Conservation (phyloP, 2,113 vertebrate genomes). For the Dolichotis patagonum region DNA sequence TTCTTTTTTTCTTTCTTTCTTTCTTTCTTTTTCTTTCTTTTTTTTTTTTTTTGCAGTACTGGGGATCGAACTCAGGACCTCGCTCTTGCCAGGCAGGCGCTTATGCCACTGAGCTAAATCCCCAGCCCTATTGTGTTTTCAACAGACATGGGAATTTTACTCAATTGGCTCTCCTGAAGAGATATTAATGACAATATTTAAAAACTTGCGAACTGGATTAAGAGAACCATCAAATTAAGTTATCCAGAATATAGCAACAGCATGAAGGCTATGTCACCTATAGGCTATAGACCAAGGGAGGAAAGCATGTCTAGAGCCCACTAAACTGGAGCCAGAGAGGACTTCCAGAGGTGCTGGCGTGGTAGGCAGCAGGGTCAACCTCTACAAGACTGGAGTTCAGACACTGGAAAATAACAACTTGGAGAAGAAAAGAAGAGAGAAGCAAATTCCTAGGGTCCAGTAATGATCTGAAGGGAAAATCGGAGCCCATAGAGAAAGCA, state of each 20-base stretch:
- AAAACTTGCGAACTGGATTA: neutral
- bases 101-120: no score
- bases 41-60: no score
- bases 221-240: neutral
- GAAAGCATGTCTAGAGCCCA: neutral
- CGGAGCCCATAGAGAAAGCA: neutral
- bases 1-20: no score
- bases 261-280: neutral
- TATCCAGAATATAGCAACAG: neutral
- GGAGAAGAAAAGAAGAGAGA: neutral
- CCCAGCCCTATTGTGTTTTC: neutral
- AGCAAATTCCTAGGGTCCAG: neutral
- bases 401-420: neutral
- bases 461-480: neutral
- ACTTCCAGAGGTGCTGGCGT: neutral
- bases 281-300: neutral
- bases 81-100: no score
- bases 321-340: neutral
- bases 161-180: neutral
- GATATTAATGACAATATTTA: neutral
- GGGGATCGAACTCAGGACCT: no score
- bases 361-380: neutral
- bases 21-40: no score
- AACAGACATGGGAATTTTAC: conserved; percentile 4
- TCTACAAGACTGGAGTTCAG: neutral